Evolutionary conservation across 2,888 invertebrate genomes (phyloP).

Genomic region (Elysia crispata): DNA sequence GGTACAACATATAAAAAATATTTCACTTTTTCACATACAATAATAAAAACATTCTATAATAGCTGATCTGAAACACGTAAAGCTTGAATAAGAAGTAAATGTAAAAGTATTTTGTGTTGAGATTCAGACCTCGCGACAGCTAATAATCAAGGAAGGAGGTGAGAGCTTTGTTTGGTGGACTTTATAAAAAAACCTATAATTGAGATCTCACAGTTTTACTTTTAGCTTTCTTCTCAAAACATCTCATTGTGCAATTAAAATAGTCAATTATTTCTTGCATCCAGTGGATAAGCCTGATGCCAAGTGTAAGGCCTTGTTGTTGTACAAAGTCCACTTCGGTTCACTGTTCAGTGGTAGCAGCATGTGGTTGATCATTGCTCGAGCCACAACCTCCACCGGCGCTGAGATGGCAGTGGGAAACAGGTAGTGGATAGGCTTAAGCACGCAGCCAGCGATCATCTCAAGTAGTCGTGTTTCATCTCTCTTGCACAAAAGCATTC

Average conservation of each 20-base stretch:
- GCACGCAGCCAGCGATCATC: slow-evolving; percentile 59
- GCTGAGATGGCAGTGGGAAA: slow-evolving; percentile 74
- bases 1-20: too few species aligned
- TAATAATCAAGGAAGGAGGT: not conserved
- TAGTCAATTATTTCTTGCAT: slow-evolving; percentile 17
- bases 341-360: slow-evolving; percentile 56
- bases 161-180: not conserved
- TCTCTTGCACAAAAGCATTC: slow-evolving; percentile 73
- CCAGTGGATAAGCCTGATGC: slow-evolving; percentile 59
- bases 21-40: too few species aligned
- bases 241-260: not conserved
- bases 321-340: slow-evolving; percentile 61
- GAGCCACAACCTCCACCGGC: slow-evolving; percentile 69
- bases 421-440: slow-evolving; percentile 70
- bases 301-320: slow-evolving; percentile 73
- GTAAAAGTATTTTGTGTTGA: too few species aligned
- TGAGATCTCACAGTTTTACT: not conserved
- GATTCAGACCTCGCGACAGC: not conserved
- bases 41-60: too few species aligned
- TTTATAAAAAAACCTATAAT: not conserved
- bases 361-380: slow-evolving; percentile 73
- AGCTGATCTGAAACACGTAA: too few species aligned
- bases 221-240: not conserved
- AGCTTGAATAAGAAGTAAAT: too few species aligned
- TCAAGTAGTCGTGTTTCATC: slow-evolving; percentile 71